Evolutionary conservation across 2,113 vertebrate genomes (phyloP).

Genomic region (Numenius arquata): DNA sequence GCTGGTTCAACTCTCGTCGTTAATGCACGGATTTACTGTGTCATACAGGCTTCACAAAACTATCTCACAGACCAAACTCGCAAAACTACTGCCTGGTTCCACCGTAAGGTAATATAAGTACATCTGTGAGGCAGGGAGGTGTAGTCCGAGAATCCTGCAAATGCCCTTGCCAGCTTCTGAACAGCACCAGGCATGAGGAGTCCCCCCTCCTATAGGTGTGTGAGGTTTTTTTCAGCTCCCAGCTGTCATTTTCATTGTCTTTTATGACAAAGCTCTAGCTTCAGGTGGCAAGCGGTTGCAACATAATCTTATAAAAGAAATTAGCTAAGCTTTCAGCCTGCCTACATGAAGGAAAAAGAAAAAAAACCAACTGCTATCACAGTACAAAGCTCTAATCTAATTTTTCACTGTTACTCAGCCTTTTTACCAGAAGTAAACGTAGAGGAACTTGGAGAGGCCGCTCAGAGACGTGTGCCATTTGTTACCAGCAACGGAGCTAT

Average conservation of each 20-base stretch:
- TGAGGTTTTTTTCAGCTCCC: not conserved
- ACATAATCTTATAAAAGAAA: not conserved
- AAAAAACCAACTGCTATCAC: not conserved
- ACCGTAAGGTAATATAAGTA: accelerated
- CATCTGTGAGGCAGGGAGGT: not conserved
- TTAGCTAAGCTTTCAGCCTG: not conserved
- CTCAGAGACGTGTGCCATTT: not conserved
- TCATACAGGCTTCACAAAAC: not conserved
- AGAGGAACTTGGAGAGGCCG: not conserved
- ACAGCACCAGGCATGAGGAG: not conserved
- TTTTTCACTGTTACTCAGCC: not conserved
- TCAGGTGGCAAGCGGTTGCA: not conserved
- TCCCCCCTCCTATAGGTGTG: not conserved
- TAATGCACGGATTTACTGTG: not conserved
- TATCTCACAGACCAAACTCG: not conserved
- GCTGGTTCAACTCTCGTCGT: not conserved
- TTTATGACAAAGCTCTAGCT: not conserved
- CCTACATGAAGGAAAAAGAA: not conserved
- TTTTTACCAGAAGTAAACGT: not conserved
- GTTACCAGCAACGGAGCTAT: not conserved
- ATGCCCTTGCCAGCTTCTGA: not conserved
- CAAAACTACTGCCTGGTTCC: not conserved
- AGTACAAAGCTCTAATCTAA: not conserved
- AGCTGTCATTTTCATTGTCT: not conserved
- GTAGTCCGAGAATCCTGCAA: not conserved